A percentile compares a stretch with the other conserved stretches of the same genome.
Evolutionary conservation across 2,797 vertebrate species (phyloP).

Genomic region (Avahi laniger): DNA sequence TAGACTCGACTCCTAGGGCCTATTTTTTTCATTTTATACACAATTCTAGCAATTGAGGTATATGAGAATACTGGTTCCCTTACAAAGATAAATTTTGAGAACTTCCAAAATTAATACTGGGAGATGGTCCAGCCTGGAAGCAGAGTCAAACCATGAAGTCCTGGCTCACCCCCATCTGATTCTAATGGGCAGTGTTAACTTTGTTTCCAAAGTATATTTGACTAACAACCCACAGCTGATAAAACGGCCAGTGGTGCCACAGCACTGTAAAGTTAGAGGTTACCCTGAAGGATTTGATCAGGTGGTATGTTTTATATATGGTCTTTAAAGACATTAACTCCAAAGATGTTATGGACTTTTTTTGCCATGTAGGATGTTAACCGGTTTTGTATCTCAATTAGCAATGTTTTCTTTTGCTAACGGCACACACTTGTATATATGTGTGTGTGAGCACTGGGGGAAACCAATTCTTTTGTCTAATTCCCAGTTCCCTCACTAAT

Average conservation of each 20-base stretch:
- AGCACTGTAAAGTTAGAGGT: neutral
- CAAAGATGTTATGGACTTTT: neutral
- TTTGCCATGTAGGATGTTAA: neutral
- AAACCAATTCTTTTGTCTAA: neutral
- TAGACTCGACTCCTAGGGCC: neutral
- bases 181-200: neutral
- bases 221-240: neutral
- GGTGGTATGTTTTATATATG: neutral
- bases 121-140: neutral
- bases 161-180: neutral
- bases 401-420: neutral
- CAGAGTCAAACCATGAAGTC: neutral
- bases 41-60: neutral
- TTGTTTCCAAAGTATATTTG: conserved; percentile 37
- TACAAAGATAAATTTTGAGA: neutral
- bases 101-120: neutral
- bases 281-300: neutral
- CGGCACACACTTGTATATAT: neutral
- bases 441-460: neutral
- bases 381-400: neutral
- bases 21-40: neutral
- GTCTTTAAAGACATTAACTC: neutral
- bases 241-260: neutral
- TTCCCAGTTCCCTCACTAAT: neutral
- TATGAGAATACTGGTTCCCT: neutral